phyloP scores from a whole-genome alignment of 2,797 vertebrate species.

The Amazona ochrocephala region DNA sequence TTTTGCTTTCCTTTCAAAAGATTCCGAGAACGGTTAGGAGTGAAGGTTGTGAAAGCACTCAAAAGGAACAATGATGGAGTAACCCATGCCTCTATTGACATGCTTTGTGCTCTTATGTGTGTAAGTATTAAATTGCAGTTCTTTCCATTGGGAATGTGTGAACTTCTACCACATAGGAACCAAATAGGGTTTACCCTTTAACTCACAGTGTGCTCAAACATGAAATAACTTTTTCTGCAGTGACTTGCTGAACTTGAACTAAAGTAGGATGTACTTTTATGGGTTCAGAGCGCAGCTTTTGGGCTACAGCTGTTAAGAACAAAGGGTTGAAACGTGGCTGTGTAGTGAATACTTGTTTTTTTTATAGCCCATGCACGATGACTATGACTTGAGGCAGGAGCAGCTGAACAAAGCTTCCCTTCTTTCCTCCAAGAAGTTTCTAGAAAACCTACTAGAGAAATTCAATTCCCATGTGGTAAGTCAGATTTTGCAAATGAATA shows the following conservation, averaged over 20 bases:
- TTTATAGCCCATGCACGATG: conserved; percentile 96
- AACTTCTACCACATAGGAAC: not conserved
- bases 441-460: conserved; percentile 99
- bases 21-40: conserved; percentile 95
- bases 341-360: not conserved
- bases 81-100: conserved; percentile 95
- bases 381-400: conserved; percentile 98
- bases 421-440: conserved; percentile 98
- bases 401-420: conserved; percentile 99
- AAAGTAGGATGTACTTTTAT: not conserved
- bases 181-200: not conserved
- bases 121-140: conserved; percentile 82
- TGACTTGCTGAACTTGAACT: not conserved
- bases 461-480: conserved; percentile 98
- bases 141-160: not conserved
- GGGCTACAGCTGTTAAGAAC: not conserved
- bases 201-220: not conserved
- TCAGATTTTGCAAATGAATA: not conserved
- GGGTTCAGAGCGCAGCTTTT: not conserved
- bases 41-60: conserved; percentile 98
- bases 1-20: conserved; percentile 73
- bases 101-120: conserved; percentile 99
- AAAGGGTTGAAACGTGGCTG: not conserved
- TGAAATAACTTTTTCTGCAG: not conserved
- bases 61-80: conserved; percentile 96